These are phyloP conservation scores for Chondrilla cf. caribensis DNA, from an alignment of 37 sponge, comb jelly and placozoan genomes.

Conservation along the genomic window DNA sequence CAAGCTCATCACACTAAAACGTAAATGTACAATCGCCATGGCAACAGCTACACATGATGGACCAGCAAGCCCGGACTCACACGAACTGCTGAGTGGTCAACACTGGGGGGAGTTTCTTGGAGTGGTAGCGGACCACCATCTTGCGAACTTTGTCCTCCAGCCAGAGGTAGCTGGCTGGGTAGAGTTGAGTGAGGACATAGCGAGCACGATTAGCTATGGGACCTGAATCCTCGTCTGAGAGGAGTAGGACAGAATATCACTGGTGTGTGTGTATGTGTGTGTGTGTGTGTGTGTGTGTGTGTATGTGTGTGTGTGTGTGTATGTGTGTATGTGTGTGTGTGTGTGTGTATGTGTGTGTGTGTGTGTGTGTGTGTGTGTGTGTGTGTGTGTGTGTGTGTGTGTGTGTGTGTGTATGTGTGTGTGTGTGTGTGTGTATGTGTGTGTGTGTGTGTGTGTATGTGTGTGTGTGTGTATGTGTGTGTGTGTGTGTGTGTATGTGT, in stretches of 20 bases:
- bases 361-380: too few species aligned
- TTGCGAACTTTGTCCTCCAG: constrained; percentile 77
- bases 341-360: too few species aligned
- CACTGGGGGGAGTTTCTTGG: constrained; percentile 50
- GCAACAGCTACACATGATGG: too few species aligned
- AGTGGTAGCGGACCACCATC: constrained; percentile 40
- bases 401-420: too few species aligned
- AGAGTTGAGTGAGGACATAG: constrained; percentile 73
- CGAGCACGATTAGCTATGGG: constrained; percentile 16
- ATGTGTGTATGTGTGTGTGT: too few species aligned
- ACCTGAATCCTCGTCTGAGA: background rate
- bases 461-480: too few species aligned
- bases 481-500: too few species aligned
- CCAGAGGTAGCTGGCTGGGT: constrained; percentile 80
- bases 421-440: too few species aligned
- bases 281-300: constrained; percentile 43
- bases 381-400: too few species aligned
- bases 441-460: too few species aligned
- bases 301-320: constrained; percentile 17
- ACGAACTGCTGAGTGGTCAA: constrained; percentile 61
- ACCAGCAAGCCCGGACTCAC: constrained; percentile 14
- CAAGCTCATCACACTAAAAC: too few species aligned
- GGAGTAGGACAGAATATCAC: background rate
- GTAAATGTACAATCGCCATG: too few species aligned
- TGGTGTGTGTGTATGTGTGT: constrained; percentile 13